Evolutionary conservation across 2,797 vertebrate genomes (phyloP).

Genomic region (Intellagama lesueurii): DNA sequence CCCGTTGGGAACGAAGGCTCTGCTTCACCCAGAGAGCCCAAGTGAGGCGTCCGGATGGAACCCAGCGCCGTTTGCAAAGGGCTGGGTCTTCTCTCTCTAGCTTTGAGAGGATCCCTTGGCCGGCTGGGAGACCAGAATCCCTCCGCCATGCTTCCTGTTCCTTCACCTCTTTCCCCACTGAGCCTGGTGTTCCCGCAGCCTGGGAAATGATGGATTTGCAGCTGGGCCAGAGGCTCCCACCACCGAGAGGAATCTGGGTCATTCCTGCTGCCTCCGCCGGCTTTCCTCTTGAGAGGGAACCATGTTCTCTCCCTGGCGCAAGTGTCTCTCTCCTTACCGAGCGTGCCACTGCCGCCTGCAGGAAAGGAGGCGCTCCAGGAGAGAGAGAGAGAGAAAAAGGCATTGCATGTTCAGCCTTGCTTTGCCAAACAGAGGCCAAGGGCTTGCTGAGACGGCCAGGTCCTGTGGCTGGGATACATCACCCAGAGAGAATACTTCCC

Average conservation of each 20-base stretch:
- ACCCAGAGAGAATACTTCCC: not conserved
- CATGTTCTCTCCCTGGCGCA: not conserved
- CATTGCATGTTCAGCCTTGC: not conserved
- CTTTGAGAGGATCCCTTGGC: no score
- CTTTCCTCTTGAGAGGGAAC: not conserved
- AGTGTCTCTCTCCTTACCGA: not conserved
- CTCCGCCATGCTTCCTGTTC: not conserved
- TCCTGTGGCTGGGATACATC: no score
- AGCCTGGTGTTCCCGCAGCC: not conserved
- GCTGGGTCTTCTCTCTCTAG: no score
- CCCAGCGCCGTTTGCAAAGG: no score
- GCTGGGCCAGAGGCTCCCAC: not conserved
- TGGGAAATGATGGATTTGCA: not conserved
- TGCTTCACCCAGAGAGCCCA: no score
- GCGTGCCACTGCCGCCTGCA: not conserved
- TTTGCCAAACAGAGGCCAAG: not conserved
- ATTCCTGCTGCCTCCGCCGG: not conserved
- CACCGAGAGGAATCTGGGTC: slow-evolving; percentile 28
- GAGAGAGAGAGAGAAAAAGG: not conserved
- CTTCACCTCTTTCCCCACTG: not conserved
- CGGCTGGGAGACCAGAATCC: not conserved
- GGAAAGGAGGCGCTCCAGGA: not conserved
- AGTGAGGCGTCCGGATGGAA: no score
- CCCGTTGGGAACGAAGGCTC: no score
- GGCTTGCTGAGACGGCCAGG: not conserved